Percentiles rank a stretch among this genome's conserved stretches.
Evolutionary conservation across 2,888 invertebrate genomes (phyloP).

Genomic region (Temnothorax ravouxi): DNA sequence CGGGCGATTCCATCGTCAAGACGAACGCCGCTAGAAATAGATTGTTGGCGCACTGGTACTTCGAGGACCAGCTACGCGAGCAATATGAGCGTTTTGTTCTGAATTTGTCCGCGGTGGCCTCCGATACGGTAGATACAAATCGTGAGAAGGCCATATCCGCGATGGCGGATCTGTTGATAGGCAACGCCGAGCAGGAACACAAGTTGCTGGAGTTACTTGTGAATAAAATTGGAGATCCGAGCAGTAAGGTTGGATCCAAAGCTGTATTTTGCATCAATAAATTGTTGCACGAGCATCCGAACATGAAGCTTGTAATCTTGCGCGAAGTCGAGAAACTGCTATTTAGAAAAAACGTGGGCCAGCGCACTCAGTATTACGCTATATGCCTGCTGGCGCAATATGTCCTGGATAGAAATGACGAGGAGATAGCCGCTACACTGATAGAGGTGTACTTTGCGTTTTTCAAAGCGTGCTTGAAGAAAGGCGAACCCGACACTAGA

Average conservation of each 20-base stretch:
- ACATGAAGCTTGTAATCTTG: slow-evolving; percentile 96
- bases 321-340: slow-evolving; percentile 96
- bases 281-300: slow-evolving; percentile 94
- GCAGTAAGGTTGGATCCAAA: slow-evolving; percentile 95
- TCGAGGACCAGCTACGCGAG: slow-evolving; percentile 95
- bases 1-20: slow-evolving; percentile 61
- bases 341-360: slow-evolving; percentile 94
- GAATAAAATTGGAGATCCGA: slow-evolving; percentile 98
- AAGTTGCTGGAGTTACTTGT: slow-evolving; percentile 93
- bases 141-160: slow-evolving; percentile 93
- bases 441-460: slow-evolving; percentile 98
- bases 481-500: slow-evolving; percentile 93
- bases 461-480: slow-evolving; percentile 96
- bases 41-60: slow-evolving; percentile 93
- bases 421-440: slow-evolving; percentile 92
- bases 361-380: slow-evolving; percentile 96
- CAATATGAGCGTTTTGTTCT: slow-evolving; percentile 92
- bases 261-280: slow-evolving; percentile 94
- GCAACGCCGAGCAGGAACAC: slow-evolving; percentile 95
- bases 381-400: slow-evolving; percentile 97
- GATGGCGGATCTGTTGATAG: slow-evolving; percentile 91
- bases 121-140: slow-evolving; percentile 93
- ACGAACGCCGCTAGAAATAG: slow-evolving; percentile 87
- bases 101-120: slow-evolving; percentile 91
- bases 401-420: slow-evolving; percentile 91